A percentile compares a stretch with the other conserved stretches of the same genome.
phyloP scores from a whole-genome alignment of 2,888 invertebrate species.

The Chymomyza fuscimana region DNA sequence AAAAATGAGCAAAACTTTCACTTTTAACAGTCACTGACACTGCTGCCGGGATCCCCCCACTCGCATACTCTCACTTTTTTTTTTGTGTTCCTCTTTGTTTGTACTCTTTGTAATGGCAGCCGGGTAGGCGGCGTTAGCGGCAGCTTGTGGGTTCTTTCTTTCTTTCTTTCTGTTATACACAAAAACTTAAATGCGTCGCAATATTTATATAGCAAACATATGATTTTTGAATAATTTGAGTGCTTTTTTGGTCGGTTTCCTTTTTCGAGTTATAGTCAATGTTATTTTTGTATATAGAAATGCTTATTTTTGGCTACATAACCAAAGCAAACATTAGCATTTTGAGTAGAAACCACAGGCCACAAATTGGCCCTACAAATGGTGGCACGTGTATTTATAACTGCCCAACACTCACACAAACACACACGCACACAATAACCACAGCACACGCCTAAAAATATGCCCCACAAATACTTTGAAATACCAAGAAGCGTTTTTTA shows the following conservation, averaged over 20 bases:
- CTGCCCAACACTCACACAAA: slow-evolving; percentile 9
- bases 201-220: slow-evolving; percentile 57
- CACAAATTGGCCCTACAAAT: slow-evolving; percentile 19
- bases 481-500: neutral
- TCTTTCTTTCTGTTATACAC: slow-evolving; percentile 34
- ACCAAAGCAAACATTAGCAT: neutral
- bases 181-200: slow-evolving; percentile 59
- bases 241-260: no score
- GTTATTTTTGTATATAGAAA: neutral
- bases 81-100: neutral
- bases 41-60: neutral
- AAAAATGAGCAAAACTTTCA: slow-evolving; percentile 68
- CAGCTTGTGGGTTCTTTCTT: neutral
- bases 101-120: slow-evolving; percentile 7
- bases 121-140: neutral
- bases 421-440: slow-evolving; percentile 11
- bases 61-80: neutral
- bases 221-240: slow-evolving; percentile 40
- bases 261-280: neutral
- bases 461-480: slow-evolving; percentile 27
- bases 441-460: slow-evolving; percentile 51
- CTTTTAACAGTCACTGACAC: slow-evolving; percentile 71
- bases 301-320: neutral
- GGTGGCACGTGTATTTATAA: slow-evolving; percentile 58
- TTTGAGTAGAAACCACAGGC: no score